A percentile compares a stretch with the other conserved stretches of the same genome.
phyloP scores from a whole-genome alignment of 2,888 invertebrate species.

The Eilema depressum region DNA sequence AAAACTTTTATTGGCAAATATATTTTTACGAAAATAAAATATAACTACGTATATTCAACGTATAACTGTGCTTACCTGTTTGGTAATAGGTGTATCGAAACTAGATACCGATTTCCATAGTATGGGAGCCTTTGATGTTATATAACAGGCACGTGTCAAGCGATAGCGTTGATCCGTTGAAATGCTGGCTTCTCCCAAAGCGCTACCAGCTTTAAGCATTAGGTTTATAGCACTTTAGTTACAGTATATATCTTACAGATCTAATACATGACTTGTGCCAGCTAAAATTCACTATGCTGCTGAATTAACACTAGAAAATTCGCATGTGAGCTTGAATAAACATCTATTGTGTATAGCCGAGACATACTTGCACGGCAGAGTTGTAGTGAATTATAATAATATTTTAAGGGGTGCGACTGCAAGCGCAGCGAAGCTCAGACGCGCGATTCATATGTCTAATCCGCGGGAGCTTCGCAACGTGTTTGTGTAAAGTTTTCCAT shows the following conservation, averaged over 20 bases:
- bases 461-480: conserved; percentile 64
- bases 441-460: conserved; percentile 65
- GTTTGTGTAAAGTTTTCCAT: conserved; percentile 81
- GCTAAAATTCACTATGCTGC: not conserved
- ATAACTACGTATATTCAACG: not conserved
- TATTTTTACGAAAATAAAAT: not conserved
- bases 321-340: conserved; percentile 27
- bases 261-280: not conserved
- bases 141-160: conserved; percentile 16
- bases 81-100: not conserved
- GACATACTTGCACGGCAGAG: conserved; percentile 55
- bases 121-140: conserved; percentile 38
- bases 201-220: not conserved
- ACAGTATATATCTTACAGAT: not conserved
- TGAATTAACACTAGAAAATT: not conserved
- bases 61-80: not conserved
- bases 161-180: not conserved
- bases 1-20: not conserved
- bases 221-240: not conserved
- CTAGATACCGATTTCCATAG: not conserved
- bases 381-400: conserved; percentile 76
- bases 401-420: conserved; percentile 58
- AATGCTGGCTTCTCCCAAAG: not conserved
- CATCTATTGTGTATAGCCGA: conserved; percentile 49
- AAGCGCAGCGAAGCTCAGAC: conserved; percentile 37